phyloP scores from a whole-genome alignment of 1,140 invertebrate species.

The Lepidotrigona ventralis region DNA sequence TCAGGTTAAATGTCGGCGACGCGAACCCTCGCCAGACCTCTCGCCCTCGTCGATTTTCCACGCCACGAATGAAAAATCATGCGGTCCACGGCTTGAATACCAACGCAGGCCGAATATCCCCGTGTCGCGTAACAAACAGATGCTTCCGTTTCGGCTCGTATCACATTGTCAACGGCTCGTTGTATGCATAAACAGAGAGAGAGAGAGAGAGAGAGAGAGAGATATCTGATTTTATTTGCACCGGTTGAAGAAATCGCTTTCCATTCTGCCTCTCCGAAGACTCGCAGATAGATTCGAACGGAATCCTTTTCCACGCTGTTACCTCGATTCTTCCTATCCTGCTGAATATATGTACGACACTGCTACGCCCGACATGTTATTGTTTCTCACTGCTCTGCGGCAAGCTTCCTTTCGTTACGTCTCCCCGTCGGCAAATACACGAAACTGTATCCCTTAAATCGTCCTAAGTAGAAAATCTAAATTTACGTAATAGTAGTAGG shows the following conservation, averaged over 20 bases:
- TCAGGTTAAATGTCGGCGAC: constrained; percentile 50
- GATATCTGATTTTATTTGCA: constrained; percentile 33
- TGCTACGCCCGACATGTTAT: not conserved
- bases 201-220: not conserved
- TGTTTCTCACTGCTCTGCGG: not conserved
- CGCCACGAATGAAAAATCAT: constrained; percentile 47
- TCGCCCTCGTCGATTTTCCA: constrained; percentile 31
- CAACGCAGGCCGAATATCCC: constrained; percentile 10
- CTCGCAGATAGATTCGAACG: not conserved
- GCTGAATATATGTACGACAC: not conserved
- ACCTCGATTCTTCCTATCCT: not conserved
- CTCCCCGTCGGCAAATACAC: no score
- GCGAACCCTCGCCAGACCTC: constrained; percentile 26
- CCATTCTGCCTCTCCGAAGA: not conserved
- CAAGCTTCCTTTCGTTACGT: not conserved
- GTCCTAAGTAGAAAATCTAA: no score
- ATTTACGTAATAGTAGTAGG: no score
- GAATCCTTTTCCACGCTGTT: not conserved
- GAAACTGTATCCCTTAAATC: no score
- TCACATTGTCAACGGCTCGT: constrained; percentile 29
- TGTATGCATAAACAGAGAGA: constrained; percentile 35
- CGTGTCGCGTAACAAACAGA: constrained; percentile 35
- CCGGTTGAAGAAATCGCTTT: constrained; percentile 21
- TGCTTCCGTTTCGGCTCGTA: constrained; percentile 42
- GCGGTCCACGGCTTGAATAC: constrained; percentile 34